Evolutionary conservation across 2,113 vertebrate species (phyloP).

Genomic region (Paraplagusia blochii): DNA sequence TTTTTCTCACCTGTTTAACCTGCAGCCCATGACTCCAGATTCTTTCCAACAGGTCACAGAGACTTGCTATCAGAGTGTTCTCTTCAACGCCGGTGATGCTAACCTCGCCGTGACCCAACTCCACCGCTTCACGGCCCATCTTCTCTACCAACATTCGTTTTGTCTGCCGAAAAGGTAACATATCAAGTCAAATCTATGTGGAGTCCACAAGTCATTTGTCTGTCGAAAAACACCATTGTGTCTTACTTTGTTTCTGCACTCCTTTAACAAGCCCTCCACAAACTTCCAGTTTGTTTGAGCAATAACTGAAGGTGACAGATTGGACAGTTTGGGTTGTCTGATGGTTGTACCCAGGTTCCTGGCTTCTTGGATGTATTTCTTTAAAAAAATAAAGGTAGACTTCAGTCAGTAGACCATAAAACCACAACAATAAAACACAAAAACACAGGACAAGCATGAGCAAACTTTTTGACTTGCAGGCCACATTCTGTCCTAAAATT

Average conservation of each 20-base stretch:
- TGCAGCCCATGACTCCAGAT: constrained; percentile 98
- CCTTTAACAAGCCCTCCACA: constrained; percentile 95
- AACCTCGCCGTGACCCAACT: constrained; percentile 94
- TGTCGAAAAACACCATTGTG: no score
- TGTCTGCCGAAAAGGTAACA: constrained; percentile 75
- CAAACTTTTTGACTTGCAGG: no score
- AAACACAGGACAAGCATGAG: no score
- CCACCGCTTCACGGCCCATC: constrained; percentile 96
- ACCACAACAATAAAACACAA: neutral
- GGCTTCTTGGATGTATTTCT: constrained; percentile 99
- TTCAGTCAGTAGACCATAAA: constrained; percentile 5
- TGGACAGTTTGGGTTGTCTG: constrained; percentile 94
- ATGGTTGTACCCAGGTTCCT: constrained; percentile 95
- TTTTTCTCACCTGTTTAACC: constrained; percentile 85
- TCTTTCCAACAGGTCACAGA: constrained; percentile 95
- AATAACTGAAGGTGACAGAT: constrained; percentile 96
- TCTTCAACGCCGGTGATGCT: constrained; percentile 95
- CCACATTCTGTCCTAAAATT: no score
- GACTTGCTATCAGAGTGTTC: constrained; percentile 93
- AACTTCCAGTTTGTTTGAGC: constrained; percentile 99
- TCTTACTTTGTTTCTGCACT: constrained; percentile 94
- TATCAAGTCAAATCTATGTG: neutral
- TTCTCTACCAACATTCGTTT: constrained; percentile 99
- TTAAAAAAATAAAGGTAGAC: constrained; percentile 27
- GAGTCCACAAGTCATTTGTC: no score